phyloP scores from a whole-genome alignment of 2,888 invertebrate species.

The Ischnus inquisitorius region DNA sequence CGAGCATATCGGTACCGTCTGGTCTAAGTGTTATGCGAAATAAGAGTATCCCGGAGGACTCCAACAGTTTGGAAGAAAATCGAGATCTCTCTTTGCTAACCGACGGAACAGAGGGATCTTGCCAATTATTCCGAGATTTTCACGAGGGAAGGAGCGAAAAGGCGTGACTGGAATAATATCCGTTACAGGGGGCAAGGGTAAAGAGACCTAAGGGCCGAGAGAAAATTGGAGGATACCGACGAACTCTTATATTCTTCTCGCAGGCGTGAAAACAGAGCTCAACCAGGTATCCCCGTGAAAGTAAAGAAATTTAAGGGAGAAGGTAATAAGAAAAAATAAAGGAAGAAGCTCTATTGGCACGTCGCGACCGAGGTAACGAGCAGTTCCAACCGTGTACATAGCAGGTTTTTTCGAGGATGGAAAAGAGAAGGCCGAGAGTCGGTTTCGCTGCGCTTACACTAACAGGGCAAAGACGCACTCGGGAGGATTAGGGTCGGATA shows the following conservation, averaged over 20 bases:
- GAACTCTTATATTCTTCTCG: background rate
- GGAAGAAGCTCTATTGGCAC: background rate
- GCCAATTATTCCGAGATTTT: conserved; percentile 55
- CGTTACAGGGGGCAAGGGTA: background rate
- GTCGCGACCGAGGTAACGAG: conserved; percentile 14
- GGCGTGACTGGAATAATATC: conserved; percentile 52
- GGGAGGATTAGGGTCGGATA: conserved; percentile 27
- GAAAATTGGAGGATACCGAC: conserved; percentile 29
- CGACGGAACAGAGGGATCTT: conserved; percentile 8
- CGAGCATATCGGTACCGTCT: background rate
- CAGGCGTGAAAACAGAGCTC: background rate
- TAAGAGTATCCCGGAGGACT: background rate
- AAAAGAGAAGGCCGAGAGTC: background rate
- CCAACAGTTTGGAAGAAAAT: conserved; percentile 51
- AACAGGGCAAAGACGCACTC: background rate
- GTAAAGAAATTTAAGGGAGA: background rate
- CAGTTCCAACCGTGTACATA: background rate
- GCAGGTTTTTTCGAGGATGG: background rate
- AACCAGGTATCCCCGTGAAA: background rate
- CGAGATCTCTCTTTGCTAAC: conserved; percentile 14
- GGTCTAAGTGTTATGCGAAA: background rate
- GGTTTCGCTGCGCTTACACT: background rate
- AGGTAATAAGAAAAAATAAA: conserved; percentile 2
- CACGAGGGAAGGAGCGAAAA: conserved; percentile 1
- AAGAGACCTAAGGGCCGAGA: background rate